A percentile compares a stretch with the other conserved stretches of the same genome.
These are phyloP conservation scores for Miopithecus talapoin DNA, from an alignment of 2,797 vertebrate species.

Conservation along the genomic window DNA sequence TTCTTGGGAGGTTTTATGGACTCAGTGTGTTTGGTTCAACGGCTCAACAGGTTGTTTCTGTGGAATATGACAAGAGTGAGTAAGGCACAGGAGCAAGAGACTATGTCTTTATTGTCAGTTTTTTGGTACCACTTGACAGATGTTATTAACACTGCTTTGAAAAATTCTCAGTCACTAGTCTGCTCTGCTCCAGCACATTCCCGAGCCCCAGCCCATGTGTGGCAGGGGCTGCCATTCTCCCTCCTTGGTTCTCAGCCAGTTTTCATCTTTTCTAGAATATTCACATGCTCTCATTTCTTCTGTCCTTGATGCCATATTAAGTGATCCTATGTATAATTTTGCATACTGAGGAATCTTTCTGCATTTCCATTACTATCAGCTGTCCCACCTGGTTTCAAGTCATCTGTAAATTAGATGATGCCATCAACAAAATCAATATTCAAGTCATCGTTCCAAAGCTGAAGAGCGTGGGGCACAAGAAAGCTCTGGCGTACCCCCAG, in stretches of 20 bases:
- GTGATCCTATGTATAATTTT: not conserved
- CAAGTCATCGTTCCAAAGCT: not conserved
- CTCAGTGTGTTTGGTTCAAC: accelerated
- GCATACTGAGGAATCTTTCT: not conserved
- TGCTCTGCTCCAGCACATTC: not conserved
- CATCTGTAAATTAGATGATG: not conserved
- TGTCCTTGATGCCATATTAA: not conserved
- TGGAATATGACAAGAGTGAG: accelerated
- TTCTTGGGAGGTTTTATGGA: not conserved
- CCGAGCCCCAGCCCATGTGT: accelerated
- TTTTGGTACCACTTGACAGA: not conserved
- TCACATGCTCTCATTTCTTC: too few species aligned
- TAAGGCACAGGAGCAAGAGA: not conserved
- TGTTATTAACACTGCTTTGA: not conserved
- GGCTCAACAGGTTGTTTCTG: not conserved
- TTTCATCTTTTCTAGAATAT: not conserved
- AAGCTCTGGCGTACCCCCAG: accelerated
- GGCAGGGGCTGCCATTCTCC: not conserved
- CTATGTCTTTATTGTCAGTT: not conserved
- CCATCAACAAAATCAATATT: not conserved
- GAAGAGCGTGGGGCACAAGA: not conserved
- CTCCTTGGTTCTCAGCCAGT: not conserved
- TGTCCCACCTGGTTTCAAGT: not conserved
- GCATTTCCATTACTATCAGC: not conserved
- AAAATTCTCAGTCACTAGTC: not conserved